Conservation (phyloP, 2,797 vertebrate species). For the Lepidocolaptes lacrymiger region DNA sequence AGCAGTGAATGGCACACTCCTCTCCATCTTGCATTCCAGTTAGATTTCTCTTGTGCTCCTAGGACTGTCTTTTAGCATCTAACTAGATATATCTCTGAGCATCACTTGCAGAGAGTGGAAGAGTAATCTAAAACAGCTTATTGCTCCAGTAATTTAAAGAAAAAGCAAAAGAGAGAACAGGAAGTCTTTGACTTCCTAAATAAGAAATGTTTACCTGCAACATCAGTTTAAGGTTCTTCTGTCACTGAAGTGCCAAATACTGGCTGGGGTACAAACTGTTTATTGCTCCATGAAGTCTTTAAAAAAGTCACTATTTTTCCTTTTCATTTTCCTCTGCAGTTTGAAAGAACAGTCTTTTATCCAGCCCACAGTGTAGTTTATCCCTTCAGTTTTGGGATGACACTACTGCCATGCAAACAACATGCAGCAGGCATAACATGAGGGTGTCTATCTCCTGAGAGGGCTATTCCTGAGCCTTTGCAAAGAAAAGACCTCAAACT, state of each 20-base stretch:
- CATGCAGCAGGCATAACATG: not conserved
- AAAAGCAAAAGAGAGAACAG: not conserved
- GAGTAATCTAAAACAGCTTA: not conserved
- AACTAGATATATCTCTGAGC: not conserved
- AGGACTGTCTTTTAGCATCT: not conserved
- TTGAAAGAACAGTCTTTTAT: not conserved
- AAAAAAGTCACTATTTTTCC: not conserved
- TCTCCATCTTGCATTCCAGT: not conserved
- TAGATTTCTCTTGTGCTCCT: not conserved
- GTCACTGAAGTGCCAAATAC: not conserved
- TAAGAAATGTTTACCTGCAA: not conserved
- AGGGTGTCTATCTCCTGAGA: not conserved
- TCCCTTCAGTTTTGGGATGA: not conserved
- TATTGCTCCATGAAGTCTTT: not conserved
- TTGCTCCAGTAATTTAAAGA: not conserved
- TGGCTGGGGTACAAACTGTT: not conserved
- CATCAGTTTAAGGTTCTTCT: not conserved
- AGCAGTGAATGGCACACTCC: not conserved
- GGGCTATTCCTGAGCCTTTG: not conserved
- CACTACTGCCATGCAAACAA: not conserved
- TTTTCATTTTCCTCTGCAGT: not conserved
- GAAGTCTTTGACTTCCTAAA: not conserved
- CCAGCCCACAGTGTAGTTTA: not conserved
- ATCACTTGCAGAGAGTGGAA: not conserved
- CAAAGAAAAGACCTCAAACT: not conserved